Base-by-base conservation (phyloP, 2,888 invertebrate species). In the Nezara viridula region DNA sequence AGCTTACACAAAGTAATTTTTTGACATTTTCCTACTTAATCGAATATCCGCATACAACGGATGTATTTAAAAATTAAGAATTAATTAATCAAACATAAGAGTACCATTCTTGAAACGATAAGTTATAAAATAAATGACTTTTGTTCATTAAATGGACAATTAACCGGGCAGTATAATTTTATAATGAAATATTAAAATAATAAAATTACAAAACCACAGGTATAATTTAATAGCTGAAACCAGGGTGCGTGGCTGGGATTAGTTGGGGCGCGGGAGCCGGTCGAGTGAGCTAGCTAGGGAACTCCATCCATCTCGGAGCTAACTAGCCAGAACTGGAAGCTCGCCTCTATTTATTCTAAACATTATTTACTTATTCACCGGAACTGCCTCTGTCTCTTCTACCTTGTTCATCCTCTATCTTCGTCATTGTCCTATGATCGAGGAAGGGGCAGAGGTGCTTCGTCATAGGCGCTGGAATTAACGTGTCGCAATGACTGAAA, bases 321-420 rank as follows among this genome's bases (percentile, higher is more conserved):
- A 81, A 81, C 81, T 81, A 47, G 10, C 44, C 81, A n/a, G 40
- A 81, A 81, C 81, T 81, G n/a, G 27, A 5, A 16, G 77, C 40
- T 6, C 44, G 9, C 44, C n/a, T 81, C 40, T 81, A 12, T 47
- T 81, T 81, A 81, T 44, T 44, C 9, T 47, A n/a, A n/a, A 2
- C 44, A 81, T 81, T n/a, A 81, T 40, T 81, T 47, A 81, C 81
- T 81, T 81, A 44, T 5, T 2, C 7, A 6, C 40, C 37, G 24
- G 12, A 21, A 77, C 77, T 40, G 73, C 40, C 77, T 24, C 1
- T 44, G 24, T 21, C 24, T 2, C 40, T 77, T 77, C 14, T 27
- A 27, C 6, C 9, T 10, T 9, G 55, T 1, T 24, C 55, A 55
- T 55, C 55, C n/a, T n/a, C 44, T 44, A 10, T 44, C 7, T 44